Percentiles rank a stretch among this genome's conserved stretches.
Conservation (phyloP, 2,888 invertebrate species). For the Aplocera efformata region DNA sequence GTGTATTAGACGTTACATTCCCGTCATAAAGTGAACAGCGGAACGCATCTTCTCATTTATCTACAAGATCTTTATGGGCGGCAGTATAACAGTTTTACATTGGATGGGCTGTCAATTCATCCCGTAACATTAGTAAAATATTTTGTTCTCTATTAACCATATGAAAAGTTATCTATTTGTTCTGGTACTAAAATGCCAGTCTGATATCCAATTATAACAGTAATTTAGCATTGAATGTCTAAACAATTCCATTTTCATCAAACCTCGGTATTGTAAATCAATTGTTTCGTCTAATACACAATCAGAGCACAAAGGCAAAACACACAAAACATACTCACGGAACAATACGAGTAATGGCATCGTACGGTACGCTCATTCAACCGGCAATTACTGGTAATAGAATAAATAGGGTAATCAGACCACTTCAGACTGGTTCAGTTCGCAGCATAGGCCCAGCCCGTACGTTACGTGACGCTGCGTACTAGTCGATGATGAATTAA, state of each 20-base stretch:
- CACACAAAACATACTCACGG: conserved; percentile 16
- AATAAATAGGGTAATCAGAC: conserved; percentile 78
- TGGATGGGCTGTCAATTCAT: too few species aligned
- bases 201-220: too few species aligned
- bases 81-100: too few species aligned
- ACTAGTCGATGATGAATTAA: too few species aligned
- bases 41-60: too few species aligned
- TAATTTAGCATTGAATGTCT: not conserved
- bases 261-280: conserved; percentile 13
- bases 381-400: conserved; percentile 74
- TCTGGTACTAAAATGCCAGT: too few species aligned
- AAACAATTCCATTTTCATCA: conserved; percentile 1
- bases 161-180: too few species aligned
- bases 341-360: conserved; percentile 70
- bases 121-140: too few species aligned
- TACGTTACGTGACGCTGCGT: conserved; percentile 7
- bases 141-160: too few species aligned
- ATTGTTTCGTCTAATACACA: conserved; percentile 16
- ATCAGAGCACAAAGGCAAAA: conserved; percentile 9
- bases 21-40: too few species aligned
- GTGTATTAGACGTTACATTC: too few species aligned
- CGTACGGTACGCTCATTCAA: conserved; percentile 59
- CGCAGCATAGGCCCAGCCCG: conserved; percentile 1
- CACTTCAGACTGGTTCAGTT: conserved; percentile 50
- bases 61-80: too few species aligned